Evolutionary conservation across 2,888 invertebrate species (phyloP), one percentile per base, ranked within the genome.

Genomic region (Drosophila greeni): DNA sequence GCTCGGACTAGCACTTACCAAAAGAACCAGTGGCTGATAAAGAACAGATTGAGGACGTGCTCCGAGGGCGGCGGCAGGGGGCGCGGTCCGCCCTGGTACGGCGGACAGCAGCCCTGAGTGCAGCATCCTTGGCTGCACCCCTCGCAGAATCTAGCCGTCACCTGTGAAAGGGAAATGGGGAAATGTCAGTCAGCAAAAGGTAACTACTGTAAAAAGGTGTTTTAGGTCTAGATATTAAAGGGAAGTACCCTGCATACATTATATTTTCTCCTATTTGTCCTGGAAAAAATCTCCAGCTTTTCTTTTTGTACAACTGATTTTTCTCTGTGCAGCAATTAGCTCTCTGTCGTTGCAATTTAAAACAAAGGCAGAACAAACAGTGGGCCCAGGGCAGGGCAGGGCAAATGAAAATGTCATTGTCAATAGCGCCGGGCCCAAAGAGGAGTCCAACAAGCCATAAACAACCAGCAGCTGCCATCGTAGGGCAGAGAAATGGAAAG

Each of bases 21-120:
- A 86, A 91, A 90, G 87, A 91, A 93, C 93, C 93, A 93, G 85
- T 93, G 92, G 78, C 92, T 92, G 89, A 92, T 91, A 87, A 93
- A 92, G 86, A 93, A 90, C 75, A 92, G 90, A 85, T 91, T 92
- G 82, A 93, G 90, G 86, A 92, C 89, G 81, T 90, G 91, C 72
- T 90, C 90, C 59, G 90, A 88, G 48, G 91, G 90, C 24, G 91
- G 88, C 85, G 90, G 89, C 81, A 91, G 88, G 84, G 90, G 88
- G 71, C 89, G 84, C 72, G 88, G 87, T 72, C 87, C 88, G 72
- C 87, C 88, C 70, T 88, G 89, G 60, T 88, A 88, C 18, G 90
- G 88, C 36, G 89, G 90, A 88, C 91, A 93, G 90, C 92, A 93
- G n/a, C 91, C 91, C 81, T 88, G 88, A 20, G 88, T 93, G 89